Conservation (phyloP, 2,888 invertebrate genomes). For the Eupelmus urozonus region DNA sequence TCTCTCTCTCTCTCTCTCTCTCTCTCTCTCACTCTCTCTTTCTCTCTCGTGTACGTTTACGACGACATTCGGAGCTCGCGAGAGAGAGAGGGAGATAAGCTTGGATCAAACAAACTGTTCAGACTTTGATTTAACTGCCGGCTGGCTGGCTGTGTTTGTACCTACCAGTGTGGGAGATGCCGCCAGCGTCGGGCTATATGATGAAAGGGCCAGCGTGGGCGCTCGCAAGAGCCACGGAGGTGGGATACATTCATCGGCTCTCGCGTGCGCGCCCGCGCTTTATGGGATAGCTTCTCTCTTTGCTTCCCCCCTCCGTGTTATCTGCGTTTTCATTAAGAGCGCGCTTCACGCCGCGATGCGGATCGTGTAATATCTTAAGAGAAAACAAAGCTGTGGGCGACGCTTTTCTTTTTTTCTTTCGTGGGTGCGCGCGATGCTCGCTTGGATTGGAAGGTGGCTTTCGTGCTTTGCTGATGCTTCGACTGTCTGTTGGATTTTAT, state of each 20-base stretch:
- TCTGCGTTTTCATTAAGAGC: neutral
- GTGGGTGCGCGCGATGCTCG: too few relatives aligned
- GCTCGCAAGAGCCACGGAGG: conserved; percentile 12
- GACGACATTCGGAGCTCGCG: conserved; percentile 43
- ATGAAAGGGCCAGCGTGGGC: conserved; percentile 32
- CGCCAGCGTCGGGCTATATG: neutral
- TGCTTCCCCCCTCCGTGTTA: neutral
- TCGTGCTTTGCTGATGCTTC: too few relatives aligned
- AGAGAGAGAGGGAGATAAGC: conserved; percentile 34
- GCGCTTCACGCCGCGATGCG: neutral
- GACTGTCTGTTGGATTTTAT: too few relatives aligned
- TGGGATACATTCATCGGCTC: neutral
- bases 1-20: too few relatives aligned
- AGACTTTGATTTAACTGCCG: conserved; percentile 67
- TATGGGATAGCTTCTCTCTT: too few relatives aligned
- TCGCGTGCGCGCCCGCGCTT: too few relatives aligned
- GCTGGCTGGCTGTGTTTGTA: neutral
- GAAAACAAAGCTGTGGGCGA: too few relatives aligned
- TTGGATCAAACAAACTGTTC: conserved; percentile 60
- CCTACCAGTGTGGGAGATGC: neutral
- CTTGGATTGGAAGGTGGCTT: too few relatives aligned
- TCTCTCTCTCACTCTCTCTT: too few relatives aligned
- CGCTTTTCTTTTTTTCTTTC: too few relatives aligned
- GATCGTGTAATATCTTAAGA: too few relatives aligned
- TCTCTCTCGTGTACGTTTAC: conserved; percentile 31